Evolutionary conservation across 2,888 invertebrate species (phyloP).

Genomic region (Diploptera punctata): DNA sequence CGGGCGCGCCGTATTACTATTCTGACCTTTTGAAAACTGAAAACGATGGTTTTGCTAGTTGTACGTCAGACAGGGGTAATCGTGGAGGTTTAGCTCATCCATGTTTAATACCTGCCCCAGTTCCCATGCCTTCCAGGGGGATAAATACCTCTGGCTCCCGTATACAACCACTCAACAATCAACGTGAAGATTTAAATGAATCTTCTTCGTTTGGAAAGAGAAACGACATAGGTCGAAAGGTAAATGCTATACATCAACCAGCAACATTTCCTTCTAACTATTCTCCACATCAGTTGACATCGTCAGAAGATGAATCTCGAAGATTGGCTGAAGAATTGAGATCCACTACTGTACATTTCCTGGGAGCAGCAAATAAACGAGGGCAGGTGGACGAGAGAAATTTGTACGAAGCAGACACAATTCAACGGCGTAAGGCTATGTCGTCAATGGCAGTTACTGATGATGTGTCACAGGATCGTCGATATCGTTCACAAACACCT

Average conservation of each 20-base stretch:
- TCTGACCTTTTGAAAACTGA: slow-evolving; percentile 67
- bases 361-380: slow-evolving; percentile 52
- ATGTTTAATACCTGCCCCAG: not conserved
- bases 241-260: slow-evolving; percentile 67
- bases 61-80: slow-evolving; percentile 40
- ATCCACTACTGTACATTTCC: slow-evolving; percentile 50
- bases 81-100: slow-evolving; percentile 24
- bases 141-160: not conserved
- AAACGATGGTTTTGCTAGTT: slow-evolving; percentile 42
- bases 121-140: not conserved
- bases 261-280: not conserved
- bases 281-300: not conserved
- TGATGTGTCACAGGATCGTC: not conserved
- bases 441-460: not conserved
- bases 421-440: slow-evolving; percentile 59
- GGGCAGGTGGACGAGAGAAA: slow-evolving; percentile 69
- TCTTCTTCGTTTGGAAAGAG: slow-evolving; percentile 53
- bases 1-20: slow-evolving; percentile 83
- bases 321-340: slow-evolving; percentile 53
- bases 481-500: not conserved
- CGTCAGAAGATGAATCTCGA: slow-evolving; percentile 48
- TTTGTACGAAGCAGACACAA: slow-evolving; percentile 72
- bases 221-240: slow-evolving; percentile 72
- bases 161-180: slow-evolving; percentile 68
- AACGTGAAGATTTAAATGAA: slow-evolving; percentile 62